Evolutionary conservation across 2,888 invertebrate species (phyloP).

Genomic region (Quadroppia sp.): DNA sequence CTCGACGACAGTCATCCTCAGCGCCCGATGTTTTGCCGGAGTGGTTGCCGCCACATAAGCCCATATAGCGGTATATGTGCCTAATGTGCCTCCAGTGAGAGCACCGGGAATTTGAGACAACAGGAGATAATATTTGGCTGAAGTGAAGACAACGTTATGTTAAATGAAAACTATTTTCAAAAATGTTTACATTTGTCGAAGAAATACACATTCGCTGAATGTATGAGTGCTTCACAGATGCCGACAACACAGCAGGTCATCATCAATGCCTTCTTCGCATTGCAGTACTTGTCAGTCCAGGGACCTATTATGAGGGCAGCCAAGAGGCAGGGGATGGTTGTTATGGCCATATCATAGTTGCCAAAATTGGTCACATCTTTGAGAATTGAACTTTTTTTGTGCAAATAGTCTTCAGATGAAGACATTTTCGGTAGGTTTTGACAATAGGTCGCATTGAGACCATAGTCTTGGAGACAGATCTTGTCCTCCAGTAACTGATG

Average conservation of each 20-base stretch:
- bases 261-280: conserved; percentile 22
- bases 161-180: conserved; percentile 23
- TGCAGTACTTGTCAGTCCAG: conserved; percentile 32
- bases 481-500: conserved; percentile 38
- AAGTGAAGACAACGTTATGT: not conserved
- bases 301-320: conserved; percentile 27
- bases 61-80: not conserved
- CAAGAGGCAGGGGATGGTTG: not conserved
- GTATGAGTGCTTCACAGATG: not conserved
- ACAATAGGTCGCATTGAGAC: conserved; percentile 22
- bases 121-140: not conserved
- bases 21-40: conserved; percentile 15
- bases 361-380: not conserved
- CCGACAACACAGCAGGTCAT: not conserved
- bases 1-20: conserved; percentile 35
- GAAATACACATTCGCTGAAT: conserved; percentile 11
- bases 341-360: not conserved
- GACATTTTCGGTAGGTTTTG: conserved; percentile 12
- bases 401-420: not conserved
- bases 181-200: conserved; percentile 31
- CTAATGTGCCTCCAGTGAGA: conserved; percentile 24
- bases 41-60: conserved; percentile 33
- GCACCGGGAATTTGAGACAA: not conserved
- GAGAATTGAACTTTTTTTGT: not conserved
- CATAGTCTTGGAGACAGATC: conserved; percentile 10